These are phyloP conservation scores for Peromyscus californicus DNA, from an alignment of 2,113 vertebrate species.

Conservation along the genomic window DNA sequence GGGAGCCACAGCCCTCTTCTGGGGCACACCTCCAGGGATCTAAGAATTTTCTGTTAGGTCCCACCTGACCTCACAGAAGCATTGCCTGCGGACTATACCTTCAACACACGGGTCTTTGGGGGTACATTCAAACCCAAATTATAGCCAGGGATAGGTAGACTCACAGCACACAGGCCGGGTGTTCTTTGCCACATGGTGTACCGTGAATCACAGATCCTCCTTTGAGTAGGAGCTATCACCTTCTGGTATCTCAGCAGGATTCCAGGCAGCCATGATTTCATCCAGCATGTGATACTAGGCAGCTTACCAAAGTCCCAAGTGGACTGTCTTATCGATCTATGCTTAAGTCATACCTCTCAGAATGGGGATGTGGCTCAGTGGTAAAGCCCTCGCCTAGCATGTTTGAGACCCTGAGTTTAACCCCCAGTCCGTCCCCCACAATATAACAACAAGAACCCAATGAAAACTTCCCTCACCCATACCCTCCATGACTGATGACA, in stretches of 20 bases:
- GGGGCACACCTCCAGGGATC: background rate
- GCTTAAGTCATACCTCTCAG: background rate
- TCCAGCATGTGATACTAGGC: background rate
- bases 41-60: background rate
- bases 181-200: background rate
- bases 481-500: background rate
- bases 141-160: background rate
- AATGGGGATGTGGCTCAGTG: background rate
- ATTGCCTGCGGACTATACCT: background rate
- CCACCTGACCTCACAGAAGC: background rate
- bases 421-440: background rate
- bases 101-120: background rate
- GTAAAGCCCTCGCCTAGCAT: too few relatives aligned
- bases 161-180: background rate
- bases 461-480: background rate
- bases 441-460: background rate
- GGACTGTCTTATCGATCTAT: background rate
- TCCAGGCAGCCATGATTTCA: background rate
- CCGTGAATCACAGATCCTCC: background rate
- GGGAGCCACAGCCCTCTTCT: background rate
- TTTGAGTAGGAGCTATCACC: background rate
- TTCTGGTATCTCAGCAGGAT: constrained; percentile 42
- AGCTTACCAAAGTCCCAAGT: background rate
- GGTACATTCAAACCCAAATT: background rate
- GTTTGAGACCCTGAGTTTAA: background rate